Evolutionary conservation across 2,888 invertebrate genomes (phyloP), one percentile per base, ranked within the genome.

Genomic region (Cantharis rufa): DNA sequence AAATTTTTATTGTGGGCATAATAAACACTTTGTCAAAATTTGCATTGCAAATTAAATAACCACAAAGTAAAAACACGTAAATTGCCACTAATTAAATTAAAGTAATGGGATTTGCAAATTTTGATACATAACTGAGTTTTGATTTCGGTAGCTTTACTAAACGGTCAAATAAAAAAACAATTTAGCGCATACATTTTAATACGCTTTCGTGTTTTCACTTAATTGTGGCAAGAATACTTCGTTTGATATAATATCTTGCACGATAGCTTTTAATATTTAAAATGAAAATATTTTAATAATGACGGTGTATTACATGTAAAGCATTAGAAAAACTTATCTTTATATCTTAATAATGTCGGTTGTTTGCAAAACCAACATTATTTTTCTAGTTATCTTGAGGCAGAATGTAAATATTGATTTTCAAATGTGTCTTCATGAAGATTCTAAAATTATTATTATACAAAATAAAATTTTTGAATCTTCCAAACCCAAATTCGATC

Each of bases 11-110:
- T 66, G 24, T 66, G 10, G 21, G n/a, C 24, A 66, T 66, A 66
- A 66, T 66, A 66, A 66, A 66, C 64, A 66, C 64, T 66, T 66
- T 66, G 64, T 66, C 24, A 66, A 66, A 66, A 66, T 66, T 66
- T 66, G 64, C 64, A 66, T n/a, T 66, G 64, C 64, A 66, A 66
- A 66, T 66, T 66, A 66, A 16, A 18, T 21, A 21, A 21, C 64
- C 18, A 13, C 64, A 24, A 66, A 18, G 64, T 66, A 66, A 66
- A 66, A 66, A 66, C 64, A 66, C 16, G 21, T 21, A 21, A 66
- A 66, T 66, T 66, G 64, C 64, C 64, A 21, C 64, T 66, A 66
- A 66, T 66, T 66, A 21, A 66, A 66, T 66, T 66, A 66, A 66
- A 66, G 15, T 66, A 66, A 66, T 21, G 64, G 64, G 21, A 18